These are phyloP conservation scores for Anoncus sp. DNA, from an alignment of 2,888 invertebrate genomes.

Conservation along the genomic window DNA sequence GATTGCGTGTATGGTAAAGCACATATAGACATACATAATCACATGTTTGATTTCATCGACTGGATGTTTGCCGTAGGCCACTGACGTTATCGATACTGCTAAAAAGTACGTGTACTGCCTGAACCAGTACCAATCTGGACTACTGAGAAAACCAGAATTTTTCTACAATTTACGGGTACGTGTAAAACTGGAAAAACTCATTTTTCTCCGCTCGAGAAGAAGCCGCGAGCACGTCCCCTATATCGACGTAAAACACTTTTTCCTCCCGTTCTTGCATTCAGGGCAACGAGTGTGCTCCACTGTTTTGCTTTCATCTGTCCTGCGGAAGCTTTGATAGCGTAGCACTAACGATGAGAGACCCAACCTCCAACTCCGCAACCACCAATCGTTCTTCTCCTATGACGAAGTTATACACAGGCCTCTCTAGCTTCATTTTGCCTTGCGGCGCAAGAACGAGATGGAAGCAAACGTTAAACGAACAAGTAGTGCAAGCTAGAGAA, in stretches of 20 bases:
- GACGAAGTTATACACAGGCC: constrained; percentile 33
- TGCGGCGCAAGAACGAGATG: constrained; percentile 21
- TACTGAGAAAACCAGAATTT: background rate
- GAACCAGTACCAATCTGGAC: background rate
- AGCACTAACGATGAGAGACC: constrained; percentile 69
- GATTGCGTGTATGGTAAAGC: no score
- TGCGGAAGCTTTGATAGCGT: constrained; percentile 44
- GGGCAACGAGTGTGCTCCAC: constrained; percentile 69
- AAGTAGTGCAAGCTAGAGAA: constrained; percentile 37
- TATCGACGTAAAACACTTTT: constrained; percentile 68
- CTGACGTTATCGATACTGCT: background rate
- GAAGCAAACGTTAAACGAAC: constrained; percentile 29
- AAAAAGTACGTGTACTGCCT: background rate
- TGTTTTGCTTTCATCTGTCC: constrained; percentile 78
- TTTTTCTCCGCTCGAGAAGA: constrained; percentile 19
- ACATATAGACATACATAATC: no score
- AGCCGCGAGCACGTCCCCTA: constrained; percentile 7
- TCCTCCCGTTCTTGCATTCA: constrained; percentile 58
- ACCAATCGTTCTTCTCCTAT: constrained; percentile 8
- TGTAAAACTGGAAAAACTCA: constrained; percentile 23
- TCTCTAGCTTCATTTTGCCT: constrained; percentile 62
- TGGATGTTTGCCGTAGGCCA: background rate
- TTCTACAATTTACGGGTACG: background rate
- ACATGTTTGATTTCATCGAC: background rate
- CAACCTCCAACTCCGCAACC: no score